Percentiles rank a stretch among this genome's conserved stretches.
These are phyloP conservation scores for Cerastoderma edule DNA, from an alignment of 2,888 invertebrate species.

Conservation along the genomic window DNA sequence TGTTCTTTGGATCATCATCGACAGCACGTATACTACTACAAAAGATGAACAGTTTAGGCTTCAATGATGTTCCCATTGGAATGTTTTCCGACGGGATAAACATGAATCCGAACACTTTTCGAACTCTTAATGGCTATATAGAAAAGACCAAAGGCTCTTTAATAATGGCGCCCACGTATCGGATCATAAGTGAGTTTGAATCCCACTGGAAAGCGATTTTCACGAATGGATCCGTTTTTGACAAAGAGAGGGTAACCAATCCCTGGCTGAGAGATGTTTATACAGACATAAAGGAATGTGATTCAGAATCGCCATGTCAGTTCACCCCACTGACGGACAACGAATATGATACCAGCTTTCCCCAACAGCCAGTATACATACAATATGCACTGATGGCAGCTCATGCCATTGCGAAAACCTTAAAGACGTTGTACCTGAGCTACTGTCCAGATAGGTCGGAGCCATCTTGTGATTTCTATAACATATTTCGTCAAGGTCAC, in stretches of 20 bases:
- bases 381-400: conserved; percentile 55
- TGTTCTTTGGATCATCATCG: conserved; percentile 27
- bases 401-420: conserved; percentile 41
- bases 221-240: conserved; percentile 29
- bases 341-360: conserved; percentile 8
- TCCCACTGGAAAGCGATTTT: conserved; percentile 43
- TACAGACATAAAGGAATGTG: background rate
- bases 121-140: background rate
- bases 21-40: conserved; percentile 28
- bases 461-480: background rate
- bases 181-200: conserved; percentile 34
- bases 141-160: conserved; percentile 33
- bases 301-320: conserved; percentile 12
- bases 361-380: conserved; percentile 38
- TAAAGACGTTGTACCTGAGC: conserved; percentile 30
- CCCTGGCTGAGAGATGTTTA: conserved; percentile 35
- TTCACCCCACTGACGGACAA: conserved; percentile 24
- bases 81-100: conserved; percentile 36
- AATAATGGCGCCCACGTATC: conserved; percentile 29
- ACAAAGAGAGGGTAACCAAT: conserved; percentile 24
- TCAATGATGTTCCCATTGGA: conserved; percentile 28
- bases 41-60: conserved; percentile 14
- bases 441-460: background rate
- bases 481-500: background rate
- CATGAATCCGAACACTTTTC: conserved; percentile 26